phyloP scores from a whole-genome alignment of 2,797 vertebrate genomes.

The Denticeps clupeoides region DNA sequence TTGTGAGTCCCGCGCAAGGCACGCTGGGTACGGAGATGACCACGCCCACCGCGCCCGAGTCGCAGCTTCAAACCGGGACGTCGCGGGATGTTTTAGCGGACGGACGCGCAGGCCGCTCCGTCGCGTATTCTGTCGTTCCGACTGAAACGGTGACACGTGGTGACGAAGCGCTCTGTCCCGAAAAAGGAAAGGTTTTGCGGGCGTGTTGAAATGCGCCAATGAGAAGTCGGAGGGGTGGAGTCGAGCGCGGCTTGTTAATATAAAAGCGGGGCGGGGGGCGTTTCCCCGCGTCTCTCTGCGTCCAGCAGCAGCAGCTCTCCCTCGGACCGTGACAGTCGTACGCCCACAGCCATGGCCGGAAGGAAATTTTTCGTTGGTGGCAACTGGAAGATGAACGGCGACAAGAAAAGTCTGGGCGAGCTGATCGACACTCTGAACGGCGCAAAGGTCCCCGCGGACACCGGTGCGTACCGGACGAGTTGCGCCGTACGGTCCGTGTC shows the following conservation, averaged over 20 bases:
- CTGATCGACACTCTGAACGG: conserved; percentile 78
- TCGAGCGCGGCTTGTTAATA: conserved; percentile 11
- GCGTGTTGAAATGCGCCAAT: conserved; percentile 46
- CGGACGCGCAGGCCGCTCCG: no score
- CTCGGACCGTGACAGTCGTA: neutral
- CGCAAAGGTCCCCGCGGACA: conserved; percentile 73
- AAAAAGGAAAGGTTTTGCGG: conserved; percentile 28
- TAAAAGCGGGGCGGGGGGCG: conserved; percentile 30
- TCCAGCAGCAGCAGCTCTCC: neutral
- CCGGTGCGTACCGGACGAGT: conserved; percentile 81
- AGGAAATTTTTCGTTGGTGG: conserved; percentile 96
- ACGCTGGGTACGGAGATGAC: conserved; percentile 25
- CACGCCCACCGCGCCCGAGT: neutral
- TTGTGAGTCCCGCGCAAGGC: conserved; percentile 35
- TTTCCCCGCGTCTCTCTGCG: conserved; percentile 2
- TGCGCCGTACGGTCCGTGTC: no score
- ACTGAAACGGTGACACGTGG: no score
- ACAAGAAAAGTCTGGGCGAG: conserved; percentile 83
- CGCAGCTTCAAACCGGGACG: no score
- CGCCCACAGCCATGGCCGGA: conserved; percentile 62
- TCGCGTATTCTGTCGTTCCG: no score
- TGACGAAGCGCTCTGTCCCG: no score
- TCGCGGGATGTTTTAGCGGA: no score
- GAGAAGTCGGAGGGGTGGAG: conserved; percentile 34
- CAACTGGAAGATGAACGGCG: conserved; percentile 97